Base-by-base conservation (phyloP, 1,140 invertebrate genomes). In the Drosophila nebulosa region DNA sequence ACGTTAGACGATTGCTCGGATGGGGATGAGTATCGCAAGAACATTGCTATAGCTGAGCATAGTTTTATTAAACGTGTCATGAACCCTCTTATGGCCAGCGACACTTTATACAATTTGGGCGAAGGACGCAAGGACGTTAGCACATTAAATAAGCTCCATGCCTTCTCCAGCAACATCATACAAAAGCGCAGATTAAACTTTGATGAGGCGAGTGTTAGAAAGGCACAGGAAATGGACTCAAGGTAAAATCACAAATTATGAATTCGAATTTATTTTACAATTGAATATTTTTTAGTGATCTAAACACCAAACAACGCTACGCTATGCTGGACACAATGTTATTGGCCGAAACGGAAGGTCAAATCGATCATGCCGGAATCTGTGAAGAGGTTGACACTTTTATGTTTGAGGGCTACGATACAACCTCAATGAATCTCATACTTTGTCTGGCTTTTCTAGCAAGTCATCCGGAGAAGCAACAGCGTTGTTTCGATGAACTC, bases 311-410 rank as follows among this genome's bases (percentile, higher is more conserved):
- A 65, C 94, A 93, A 69, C 92, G 94, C 68, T 90, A 95, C 4
- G 95, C 96, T 3, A 96, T 98, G 93, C 91, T 98, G 24, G 97
- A 98, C 92, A 92, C 97, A 55, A 73, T 97, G 5, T 90, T 97
- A 4, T 90, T 93, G 74, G 92, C 93, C 30, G 93, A 93, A 66
- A 91, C 91, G 26, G 79, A 92, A 32, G 85, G 90, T 32, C 92
- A 74, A 3, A 93, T 93, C 52, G 93, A 92, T 58, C 92, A 95
- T 69, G 64, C 92, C 32, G 96, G 96, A 63, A 96, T 97, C 32
- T 92, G 94, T 71, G 95, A 96, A 83, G 96, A 97, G 93, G 95
- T 96, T 2, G 95, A 96, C 86, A 96, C 95, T 1, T 96, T 96
- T 80, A 95, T 96, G 93, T 96, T 96, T 92, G 95, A 94, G 80